Evolutionary conservation across 2,113 vertebrate genomes (phyloP).

Genomic region (Clarias magur): DNA sequence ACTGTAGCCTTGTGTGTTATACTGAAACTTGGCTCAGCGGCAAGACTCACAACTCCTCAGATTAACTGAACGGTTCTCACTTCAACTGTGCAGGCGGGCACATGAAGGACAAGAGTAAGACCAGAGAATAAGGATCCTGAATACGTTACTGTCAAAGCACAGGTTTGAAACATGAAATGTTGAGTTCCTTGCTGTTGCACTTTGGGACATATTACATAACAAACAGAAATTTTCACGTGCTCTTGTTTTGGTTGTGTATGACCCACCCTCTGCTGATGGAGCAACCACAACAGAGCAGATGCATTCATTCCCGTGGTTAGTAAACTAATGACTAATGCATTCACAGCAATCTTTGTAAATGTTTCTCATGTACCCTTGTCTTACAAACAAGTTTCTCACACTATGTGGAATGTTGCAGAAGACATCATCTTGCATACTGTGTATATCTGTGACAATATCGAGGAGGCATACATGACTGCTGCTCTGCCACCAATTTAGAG

Average conservation of each 20-base stretch:
- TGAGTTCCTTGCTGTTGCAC: background rate
- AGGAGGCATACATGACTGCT: background rate
- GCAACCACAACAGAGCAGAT: conserved; percentile 3
- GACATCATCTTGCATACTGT: background rate
- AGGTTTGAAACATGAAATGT: conserved; percentile 12
- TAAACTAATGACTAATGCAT: background rate
- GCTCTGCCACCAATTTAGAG: background rate
- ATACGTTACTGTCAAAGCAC: conserved; percentile 23
- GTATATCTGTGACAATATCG: background rate
- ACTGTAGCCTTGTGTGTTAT: background rate
- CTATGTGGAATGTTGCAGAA: background rate
- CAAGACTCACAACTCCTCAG: background rate
- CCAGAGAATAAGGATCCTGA: background rate
- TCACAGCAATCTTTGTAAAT: background rate
- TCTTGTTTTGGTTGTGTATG: conserved; percentile 9
- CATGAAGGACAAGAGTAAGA: background rate
- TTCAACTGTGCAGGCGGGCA: background rate
- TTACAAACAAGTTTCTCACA: background rate
- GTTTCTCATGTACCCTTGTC: background rate
- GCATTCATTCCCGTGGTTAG: background rate
- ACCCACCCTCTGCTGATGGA: background rate
- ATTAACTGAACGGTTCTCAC: background rate
- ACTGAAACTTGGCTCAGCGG: background rate
- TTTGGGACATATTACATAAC: background rate
- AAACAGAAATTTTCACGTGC: background rate